Percentiles rank a stretch among this genome's conserved stretches.
Evolutionary conservation across 1,140 invertebrate species (phyloP).

Genomic region (Aleiodes sp.): DNA sequence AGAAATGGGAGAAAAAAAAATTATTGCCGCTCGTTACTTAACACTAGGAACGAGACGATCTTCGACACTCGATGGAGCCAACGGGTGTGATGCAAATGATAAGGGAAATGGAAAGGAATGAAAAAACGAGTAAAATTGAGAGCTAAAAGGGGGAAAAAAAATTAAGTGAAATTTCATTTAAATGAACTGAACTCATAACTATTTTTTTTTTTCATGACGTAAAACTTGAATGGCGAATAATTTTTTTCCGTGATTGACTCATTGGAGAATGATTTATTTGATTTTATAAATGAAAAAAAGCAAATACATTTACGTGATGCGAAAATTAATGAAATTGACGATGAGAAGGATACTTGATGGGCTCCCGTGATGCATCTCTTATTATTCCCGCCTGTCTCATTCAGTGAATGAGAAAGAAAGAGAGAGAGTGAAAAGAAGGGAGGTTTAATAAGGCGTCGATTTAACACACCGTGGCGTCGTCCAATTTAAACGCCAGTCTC

Average conservation of each 20-base stretch:
- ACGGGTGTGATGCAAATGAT: neutral
- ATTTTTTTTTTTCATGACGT: neutral
- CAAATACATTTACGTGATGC: neutral
- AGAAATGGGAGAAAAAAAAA: neutral
- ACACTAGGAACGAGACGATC: constrained; percentile 10
- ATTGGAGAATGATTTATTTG: too few species aligned
- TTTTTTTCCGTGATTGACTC: too few species aligned
- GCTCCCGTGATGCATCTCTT: neutral
- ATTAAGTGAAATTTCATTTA: neutral
- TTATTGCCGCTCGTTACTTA: neutral
- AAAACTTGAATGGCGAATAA: too few species aligned
- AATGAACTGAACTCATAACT: too few species aligned
- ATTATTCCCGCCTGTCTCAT: neutral
- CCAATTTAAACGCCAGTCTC: constrained; percentile 26
- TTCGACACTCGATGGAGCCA: neutral
- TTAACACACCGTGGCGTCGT: constrained; percentile 2
- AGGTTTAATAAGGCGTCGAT: constrained; percentile 6
- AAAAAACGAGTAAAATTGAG: too few species aligned
- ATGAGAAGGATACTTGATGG: neutral
- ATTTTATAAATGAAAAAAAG: too few species aligned
- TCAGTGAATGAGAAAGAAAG: too few species aligned
- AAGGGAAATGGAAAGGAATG: neutral
- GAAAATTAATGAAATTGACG: neutral
- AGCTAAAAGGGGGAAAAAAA: neutral
- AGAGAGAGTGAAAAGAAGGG: neutral